phyloP scores from a whole-genome alignment of 2,888 invertebrate genomes.

The Temnothorax rugatulus region DNA sequence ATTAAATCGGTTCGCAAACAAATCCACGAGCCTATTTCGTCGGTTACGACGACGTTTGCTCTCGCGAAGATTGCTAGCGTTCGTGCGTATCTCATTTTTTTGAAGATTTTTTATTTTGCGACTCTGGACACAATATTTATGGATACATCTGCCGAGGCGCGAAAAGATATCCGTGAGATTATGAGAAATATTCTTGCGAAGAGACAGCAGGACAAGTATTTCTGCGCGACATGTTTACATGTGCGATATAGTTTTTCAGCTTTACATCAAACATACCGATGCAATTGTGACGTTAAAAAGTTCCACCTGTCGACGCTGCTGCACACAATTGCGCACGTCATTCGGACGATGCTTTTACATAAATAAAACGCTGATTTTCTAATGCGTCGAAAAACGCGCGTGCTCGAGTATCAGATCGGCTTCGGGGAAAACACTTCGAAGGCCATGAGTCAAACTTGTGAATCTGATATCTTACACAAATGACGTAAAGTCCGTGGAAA shows the following conservation, averaged over 20 bases:
- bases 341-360: neutral
- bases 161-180: neutral
- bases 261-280: neutral
- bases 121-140: neutral
- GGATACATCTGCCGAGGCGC: neutral
- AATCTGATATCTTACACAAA: neutral
- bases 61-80: neutral
- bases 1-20: neutral
- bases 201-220: neutral
- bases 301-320: neutral
- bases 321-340: neutral
- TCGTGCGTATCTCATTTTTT: neutral
- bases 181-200: neutral
- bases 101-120: neutral
- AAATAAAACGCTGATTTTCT: conserved; percentile 37
- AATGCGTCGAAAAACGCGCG: neutral
- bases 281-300: neutral
- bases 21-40: neutral
- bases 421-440: neutral
- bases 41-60: neutral
- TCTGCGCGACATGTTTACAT: neutral
- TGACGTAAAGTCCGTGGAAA: neutral
- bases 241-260: neutral
- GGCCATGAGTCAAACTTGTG: neutral
- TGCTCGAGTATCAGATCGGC: neutral